Evolutionary conservation across 1,140 invertebrate genomes (phyloP), one percentile per base, ranked within the genome.

Genomic region (Harpegnathos saltator): DNA sequence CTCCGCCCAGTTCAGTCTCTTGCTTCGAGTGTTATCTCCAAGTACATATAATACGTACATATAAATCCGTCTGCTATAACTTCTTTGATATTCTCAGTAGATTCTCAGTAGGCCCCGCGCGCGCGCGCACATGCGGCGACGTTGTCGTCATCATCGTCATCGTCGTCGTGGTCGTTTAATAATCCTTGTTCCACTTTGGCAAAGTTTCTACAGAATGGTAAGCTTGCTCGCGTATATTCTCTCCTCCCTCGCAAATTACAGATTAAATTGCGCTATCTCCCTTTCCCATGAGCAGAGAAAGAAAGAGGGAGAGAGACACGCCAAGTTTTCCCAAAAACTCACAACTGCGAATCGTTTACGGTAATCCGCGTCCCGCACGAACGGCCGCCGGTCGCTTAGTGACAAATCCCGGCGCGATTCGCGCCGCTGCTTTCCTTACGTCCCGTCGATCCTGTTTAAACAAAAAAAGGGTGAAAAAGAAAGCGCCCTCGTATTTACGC

Each of bases 41-140:
- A 71, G 75, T 80, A 78, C 63, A 69, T 69, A 71, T 48, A 80
- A 58, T 56, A 80, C 54, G 14, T 56, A 80, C 54, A 7, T 80
- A 80, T 80, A 80, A 80, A 80, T 80, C 75, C 65, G 52, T 59
- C 52, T n/a, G 52, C 54, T 33, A 44, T 80, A 80, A 80, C 75
- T 80, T 80, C 65, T 80, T 80, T 80, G 75, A 80, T 80, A 80
- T 80, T 69, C 75, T 71, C 38, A 17, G 54, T 71, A 69, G 65
- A 69, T n/a, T n/a, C n/a, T n/a, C 19, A 22, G 74, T 33, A n/a
- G n/a, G n/a, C n/a, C n/a, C n/a, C n/a, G n/a, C 61, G 22, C 62
- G 29, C 29, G 29, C 29, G 29, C n/a, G 48, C 38, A 11, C 7
- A 7, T 7, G 38, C 38, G 29, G 29, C 29, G 74, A 29, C 63